phyloP scores from a whole-genome alignment of 2,888 invertebrate genomes.

The Cybosia mesomella region DNA sequence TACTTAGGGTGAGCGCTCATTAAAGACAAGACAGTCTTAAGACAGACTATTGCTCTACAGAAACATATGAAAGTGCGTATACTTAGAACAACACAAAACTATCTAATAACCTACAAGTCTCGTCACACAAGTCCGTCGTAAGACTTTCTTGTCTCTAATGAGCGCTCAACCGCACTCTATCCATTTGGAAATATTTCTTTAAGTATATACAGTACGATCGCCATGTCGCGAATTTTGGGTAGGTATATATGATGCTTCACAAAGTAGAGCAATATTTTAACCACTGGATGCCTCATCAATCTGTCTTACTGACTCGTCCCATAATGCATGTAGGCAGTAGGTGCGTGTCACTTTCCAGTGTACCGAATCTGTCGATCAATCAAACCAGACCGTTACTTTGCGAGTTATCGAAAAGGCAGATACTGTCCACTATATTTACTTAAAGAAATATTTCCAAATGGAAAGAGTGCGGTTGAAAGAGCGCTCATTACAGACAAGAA shows the following conservation, averaged over 20 bases:
- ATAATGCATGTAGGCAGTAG: conserved; percentile 40
- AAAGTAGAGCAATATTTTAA: conserved; percentile 43
- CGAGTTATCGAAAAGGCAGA: conserved; percentile 15
- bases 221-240: conserved; percentile 26
- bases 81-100: no score
- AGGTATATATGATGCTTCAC: conserved; percentile 24
- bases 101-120: no score
- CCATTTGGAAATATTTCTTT: background rate
- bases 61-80: no score
- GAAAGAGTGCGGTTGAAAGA: background rate
- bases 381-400: conserved; percentile 31
- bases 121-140: no score
- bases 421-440: background rate
- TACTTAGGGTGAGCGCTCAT: no score
- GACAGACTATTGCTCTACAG: no score
- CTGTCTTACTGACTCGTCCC: conserved; percentile 40
- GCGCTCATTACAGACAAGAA: no score
- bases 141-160: no score
- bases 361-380: conserved; percentile 38
- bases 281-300: conserved; percentile 39
- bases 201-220: background rate
- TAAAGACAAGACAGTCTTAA: no score
- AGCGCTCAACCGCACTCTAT: background rate
- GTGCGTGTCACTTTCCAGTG: conserved; percentile 37
- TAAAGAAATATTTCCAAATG: background rate